Conservation (phyloP, 1,140 invertebrate genomes). For the Aphis gossypii region DNA sequence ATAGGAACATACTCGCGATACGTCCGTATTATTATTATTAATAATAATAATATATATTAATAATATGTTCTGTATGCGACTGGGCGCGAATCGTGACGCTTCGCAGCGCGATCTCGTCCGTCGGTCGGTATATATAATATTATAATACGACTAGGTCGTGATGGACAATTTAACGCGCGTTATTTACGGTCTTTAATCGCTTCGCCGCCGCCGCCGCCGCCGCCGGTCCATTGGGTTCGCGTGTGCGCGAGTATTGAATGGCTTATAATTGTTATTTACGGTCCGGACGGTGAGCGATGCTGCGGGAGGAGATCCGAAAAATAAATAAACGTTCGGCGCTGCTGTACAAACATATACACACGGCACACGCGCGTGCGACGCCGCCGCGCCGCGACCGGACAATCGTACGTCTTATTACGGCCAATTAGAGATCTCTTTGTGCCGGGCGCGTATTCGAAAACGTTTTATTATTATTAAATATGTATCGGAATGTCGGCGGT, state of each 20-base stretch:
- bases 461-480: slow-evolving; percentile 35
- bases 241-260: not conserved
- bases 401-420: slow-evolving; percentile 37
- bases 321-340: not conserved
- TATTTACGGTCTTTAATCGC: slow-evolving; percentile 26
- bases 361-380: slow-evolving; percentile 3
- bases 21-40: not conserved
- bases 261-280: slow-evolving; percentile 3
- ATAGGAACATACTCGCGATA: not conserved
- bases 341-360: not conserved
- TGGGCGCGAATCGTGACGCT: slow-evolving; percentile 13
- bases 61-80: not conserved
- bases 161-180: slow-evolving; percentile 40
- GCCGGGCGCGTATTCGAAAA: not conserved
- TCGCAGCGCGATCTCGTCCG: not conserved
- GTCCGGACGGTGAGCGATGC: not conserved
- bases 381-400: not conserved
- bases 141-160: not conserved
- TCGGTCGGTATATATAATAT: not conserved
- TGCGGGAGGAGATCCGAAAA: not conserved
- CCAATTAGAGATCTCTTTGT: slow-evolving; percentile 51
- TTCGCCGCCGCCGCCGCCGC: too few relatives aligned
- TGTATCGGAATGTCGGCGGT: slow-evolving; percentile 1
- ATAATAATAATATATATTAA: not conserved
- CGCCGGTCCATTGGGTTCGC: not conserved